phyloP scores from a whole-genome alignment of 1,140 invertebrate genomes.

The Bombus confusus region DNA sequence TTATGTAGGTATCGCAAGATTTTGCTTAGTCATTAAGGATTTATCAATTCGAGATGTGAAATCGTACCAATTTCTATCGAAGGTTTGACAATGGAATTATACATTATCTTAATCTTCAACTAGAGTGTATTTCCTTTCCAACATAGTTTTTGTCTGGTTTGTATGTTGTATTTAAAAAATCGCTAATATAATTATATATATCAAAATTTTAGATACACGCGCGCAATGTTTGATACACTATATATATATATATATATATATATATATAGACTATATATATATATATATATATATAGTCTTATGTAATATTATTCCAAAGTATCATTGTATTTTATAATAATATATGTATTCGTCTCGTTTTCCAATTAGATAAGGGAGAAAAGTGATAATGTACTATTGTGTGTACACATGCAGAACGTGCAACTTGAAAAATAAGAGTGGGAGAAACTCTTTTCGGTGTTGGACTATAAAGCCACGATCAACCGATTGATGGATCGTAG shows the following conservation, averaged over 20 bases:
- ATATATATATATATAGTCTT: too few species aligned
- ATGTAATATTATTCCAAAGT: neutral
- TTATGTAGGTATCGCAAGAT: neutral
- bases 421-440: constrained; percentile 51
- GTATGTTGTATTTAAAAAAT: neutral
- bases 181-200: too few species aligned
- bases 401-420: constrained; percentile 13
- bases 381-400: constrained; percentile 28
- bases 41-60: neutral
- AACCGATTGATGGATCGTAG: constrained; percentile 59
- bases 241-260: too few species aligned
- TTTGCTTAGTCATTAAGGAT: neutral
- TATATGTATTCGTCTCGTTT: neutral
- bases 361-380: constrained; percentile 29
- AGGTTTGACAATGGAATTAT: neutral
- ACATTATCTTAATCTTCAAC: neutral
- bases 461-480: constrained; percentile 66
- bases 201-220: too few species aligned
- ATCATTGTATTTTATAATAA: neutral
- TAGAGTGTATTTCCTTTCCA: too few species aligned
- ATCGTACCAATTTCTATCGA: neutral
- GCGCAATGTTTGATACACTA: neutral
- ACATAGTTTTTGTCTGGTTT: too few species aligned
- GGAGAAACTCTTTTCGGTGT: constrained; percentile 64
- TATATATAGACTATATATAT: too few species aligned